A percentile compares a stretch with the other conserved stretches of the same genome.
Conservation (phyloP, 2,113 vertebrate species). For the Chlorocebus sabaeus region DNA sequence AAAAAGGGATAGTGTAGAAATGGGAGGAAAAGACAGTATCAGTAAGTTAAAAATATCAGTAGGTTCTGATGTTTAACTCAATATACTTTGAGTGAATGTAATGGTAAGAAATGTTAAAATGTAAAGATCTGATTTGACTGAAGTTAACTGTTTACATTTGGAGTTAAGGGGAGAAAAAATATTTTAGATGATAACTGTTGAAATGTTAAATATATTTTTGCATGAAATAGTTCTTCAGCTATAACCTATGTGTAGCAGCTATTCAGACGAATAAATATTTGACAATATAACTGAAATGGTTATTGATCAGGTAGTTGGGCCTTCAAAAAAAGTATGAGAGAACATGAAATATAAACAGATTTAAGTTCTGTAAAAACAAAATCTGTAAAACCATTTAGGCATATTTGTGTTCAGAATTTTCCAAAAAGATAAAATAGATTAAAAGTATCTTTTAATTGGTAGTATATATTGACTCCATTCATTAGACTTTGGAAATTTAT, state of each 20-base stretch:
- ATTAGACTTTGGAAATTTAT: constrained; percentile 20
- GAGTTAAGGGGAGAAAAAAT: not conserved
- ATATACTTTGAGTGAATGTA: not conserved
- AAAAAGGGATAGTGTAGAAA: not conserved
- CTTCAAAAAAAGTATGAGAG: not conserved
- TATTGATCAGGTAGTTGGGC: not conserved
- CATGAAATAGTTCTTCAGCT: not conserved
- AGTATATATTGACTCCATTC: not conserved
- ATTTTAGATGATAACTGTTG: not conserved
- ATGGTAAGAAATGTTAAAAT: constrained; percentile 19
- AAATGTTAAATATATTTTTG: constrained; percentile 21
- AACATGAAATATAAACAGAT: not conserved
- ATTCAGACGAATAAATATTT: not conserved
- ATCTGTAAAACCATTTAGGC: not conserved
- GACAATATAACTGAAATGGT: not conserved
- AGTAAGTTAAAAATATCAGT: constrained; percentile 5
- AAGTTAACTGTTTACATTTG: not conserved
- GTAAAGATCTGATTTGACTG: constrained; percentile 10
- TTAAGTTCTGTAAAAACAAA: not conserved
- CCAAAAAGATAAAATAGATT: not conserved
- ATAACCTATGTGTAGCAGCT: not conserved
- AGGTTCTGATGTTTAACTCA: not conserved
- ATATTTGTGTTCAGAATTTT: not conserved
- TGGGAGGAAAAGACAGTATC: not conserved
- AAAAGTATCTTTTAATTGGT: constrained; percentile 39